Evolutionary conservation across 2,797 vertebrate species (phyloP), one percentile per base, ranked within the genome.

Genomic region (Serranus cabrilla): DNA sequence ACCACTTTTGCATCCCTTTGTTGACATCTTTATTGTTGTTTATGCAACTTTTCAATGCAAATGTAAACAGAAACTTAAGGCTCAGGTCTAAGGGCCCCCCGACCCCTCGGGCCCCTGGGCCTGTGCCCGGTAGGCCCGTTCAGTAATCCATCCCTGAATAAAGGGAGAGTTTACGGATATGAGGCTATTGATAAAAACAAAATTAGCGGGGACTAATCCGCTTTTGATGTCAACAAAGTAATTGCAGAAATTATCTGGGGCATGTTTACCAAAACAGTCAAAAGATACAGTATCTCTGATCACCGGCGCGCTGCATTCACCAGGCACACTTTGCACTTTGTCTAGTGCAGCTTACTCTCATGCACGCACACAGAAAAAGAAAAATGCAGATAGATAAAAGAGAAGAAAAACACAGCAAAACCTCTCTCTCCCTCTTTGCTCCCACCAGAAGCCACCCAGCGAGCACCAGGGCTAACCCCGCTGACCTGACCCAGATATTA

Each of bases 401-500:
- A 17, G 17, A 58, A 58, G 12, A 49, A 63, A 83, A 74, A 76
- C 61, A 76, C 18, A 74, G 43, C 71, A 62, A 87, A 84, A 64
- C 18, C 74, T 70, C 56, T 45, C 58, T 62, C 59, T 74, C 66
- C 46, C 79, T 69, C 49, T 68, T 9, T 66, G 52, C 87, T 87
- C 74, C 70, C 76, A 90, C 81, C 87, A 88, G 85, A 90, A 92
- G 87, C 87, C 90, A 91, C 87, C 86, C 84, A 89, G 86, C 63
- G 45, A 88, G 84, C 84, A 92, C 86, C 85, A 84, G 85, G 86
- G 84, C 78, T 86, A 73, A 91, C 89, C 89, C 80, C 43, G 72
- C 87, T 92, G 92, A 94, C 93, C 93, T 94, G 95, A 95, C 95
- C 94, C 92, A 95, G 87, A 94, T 94, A 93, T 94, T 93, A 94